Evolutionary conservation across 2,113 vertebrate genomes (phyloP), one percentile per base, ranked within the genome.

Genomic region (Lepus europaeus): DNA sequence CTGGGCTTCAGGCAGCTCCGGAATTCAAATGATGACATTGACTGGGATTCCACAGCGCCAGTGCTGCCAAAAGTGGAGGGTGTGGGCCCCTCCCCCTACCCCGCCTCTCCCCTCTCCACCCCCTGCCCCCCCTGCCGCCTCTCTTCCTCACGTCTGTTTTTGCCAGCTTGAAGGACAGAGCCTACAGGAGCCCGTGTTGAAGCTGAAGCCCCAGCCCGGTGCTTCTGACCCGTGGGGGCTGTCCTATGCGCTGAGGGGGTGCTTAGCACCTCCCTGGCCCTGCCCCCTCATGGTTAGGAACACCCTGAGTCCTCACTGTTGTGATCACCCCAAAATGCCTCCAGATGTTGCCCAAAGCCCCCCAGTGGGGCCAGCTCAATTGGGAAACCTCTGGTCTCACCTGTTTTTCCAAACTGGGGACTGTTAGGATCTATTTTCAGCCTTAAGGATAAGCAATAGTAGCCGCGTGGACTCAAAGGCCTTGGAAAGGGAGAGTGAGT

Each of bases 1-100:
- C 22, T 20, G 29, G 17, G 77, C 74, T 94, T 36, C 81, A 61
- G 94, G 95, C 13, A 78, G 8, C 97, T 80, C 87, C 94, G 89
- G 82, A 91, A 96, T 92, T 94, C 73, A 69, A 33, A 84, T 84
- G 96, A 96, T 94, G 94, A 97, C 93, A 94, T 56, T 20, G 87
- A 96, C 92, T 94, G 91, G 68, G 84, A 95, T 97, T 96, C 81
- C 90, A 93, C 87, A 87, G 95, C 94, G 78, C 66, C 0, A 73
- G 74, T 91, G 83, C 89, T 96, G 69, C 56, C 95, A 90, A 84
- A 63, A 89, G 96, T 78, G 90, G 97, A 73, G 76, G 86, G 36
- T 49, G 45, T 11, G 56, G 11, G 27, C 23, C 29, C 77, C 14
- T 66, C 64, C 53, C 45, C 4, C 66, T 83, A 9, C 11, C 36